Evolutionary conservation across 64 coral and sea anemone genomes (phyloP).

Genomic region (Actinia tenebrosa): DNA sequence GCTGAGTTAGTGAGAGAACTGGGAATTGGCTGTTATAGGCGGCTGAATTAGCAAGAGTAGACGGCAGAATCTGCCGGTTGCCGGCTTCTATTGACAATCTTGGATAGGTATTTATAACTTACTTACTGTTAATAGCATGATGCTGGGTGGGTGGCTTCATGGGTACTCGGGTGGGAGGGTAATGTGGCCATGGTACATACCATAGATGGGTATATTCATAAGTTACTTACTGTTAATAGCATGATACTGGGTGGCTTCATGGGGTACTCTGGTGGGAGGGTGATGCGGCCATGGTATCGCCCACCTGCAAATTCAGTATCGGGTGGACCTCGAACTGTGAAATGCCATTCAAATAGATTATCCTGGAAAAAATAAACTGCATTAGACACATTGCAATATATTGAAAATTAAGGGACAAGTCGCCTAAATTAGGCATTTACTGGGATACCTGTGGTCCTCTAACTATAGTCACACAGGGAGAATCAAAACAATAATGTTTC

Average conservation of each 20-base stretch:
- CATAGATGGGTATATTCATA: not conserved
- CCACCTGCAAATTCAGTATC: constrained; percentile 97
- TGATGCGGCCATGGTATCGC: constrained; percentile 95
- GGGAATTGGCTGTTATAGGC: too few species aligned
- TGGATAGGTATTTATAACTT: too few species aligned
- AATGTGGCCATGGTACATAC: not conserved
- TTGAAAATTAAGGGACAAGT: too few species aligned
- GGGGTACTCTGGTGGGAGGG: constrained; percentile 89
- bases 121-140: constrained; percentile 94
- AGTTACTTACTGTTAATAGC: constrained; percentile 82
- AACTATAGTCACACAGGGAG: too few species aligned
- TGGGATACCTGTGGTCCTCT: too few species aligned
- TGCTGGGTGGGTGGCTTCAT: constrained; percentile 97
- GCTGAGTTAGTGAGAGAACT: too few species aligned
- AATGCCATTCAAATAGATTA: constrained; percentile 99
- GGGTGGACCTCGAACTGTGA: constrained; percentile 89
- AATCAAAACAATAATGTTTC: too few species aligned
- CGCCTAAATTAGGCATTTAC: too few species aligned
- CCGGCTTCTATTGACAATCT: too few species aligned
- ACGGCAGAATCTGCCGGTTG: too few species aligned
- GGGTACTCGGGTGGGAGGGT: constrained; percentile 62
- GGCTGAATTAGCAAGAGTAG: too few species aligned
- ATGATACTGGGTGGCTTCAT: constrained; percentile 99
- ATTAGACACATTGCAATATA: too few species aligned
- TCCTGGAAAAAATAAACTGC: constrained; percentile 43